Conservation (phyloP, 2,113 vertebrate species). For the human (Homo sapiens) region GRCh38 chr6:137511001-137511500, state of each 20-base stretch:
- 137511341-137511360: background rate
- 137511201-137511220: background rate
- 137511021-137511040: no score
- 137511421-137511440: background rate
- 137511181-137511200: background rate
- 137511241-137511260: background rate
- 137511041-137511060: no score
- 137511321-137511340: background rate
- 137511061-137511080: background rate
- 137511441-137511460: background rate
- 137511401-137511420: background rate
- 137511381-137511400: background rate
- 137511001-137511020: no score
- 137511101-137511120: background rate
- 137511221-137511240: background rate
- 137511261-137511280: background rate
- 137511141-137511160: background rate
- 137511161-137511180: background rate
- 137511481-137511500: background rate
- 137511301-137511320: background rate
- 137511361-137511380: background rate
- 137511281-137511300: background rate
- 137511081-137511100: constrained; percentile 1
- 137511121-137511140: background rate
- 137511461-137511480: background rate